A percentile compares a stretch with the other conserved stretches of the same genome.
phyloP scores from a whole-genome alignment of 2,113 vertebrate genomes.

The Tupaia chinensis region DNA sequence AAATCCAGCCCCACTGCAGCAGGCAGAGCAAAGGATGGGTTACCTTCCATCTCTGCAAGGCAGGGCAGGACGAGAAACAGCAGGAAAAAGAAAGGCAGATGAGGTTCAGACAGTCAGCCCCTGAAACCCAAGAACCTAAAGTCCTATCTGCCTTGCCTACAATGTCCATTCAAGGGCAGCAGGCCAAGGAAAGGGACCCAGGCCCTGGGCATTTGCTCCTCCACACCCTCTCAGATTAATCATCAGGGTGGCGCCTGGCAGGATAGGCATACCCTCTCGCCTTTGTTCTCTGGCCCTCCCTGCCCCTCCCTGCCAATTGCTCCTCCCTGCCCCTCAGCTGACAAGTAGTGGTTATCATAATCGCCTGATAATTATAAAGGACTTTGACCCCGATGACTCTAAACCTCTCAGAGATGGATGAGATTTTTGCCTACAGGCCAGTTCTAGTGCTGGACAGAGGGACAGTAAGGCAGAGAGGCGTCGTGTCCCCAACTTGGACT shows the following conservation, averaged over 20 bases:
- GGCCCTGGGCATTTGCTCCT: not conserved
- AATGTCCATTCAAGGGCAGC: fast-evolving
- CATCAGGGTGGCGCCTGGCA: not conserved
- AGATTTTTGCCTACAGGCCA: not conserved
- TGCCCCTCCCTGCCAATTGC: not conserved
- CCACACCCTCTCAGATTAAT: not conserved
- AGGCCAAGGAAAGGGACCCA: not conserved
- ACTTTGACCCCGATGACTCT: conserved; percentile 36
- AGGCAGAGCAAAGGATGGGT: not conserved
- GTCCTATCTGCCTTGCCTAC: not conserved
- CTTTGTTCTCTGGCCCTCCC: not conserved
- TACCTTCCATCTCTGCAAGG: not conserved
- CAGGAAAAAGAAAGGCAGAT: not conserved
- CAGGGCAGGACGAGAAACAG: not conserved
- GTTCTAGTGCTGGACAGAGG: not conserved
- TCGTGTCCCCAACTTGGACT: too few relatives aligned
- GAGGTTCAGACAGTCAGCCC: not conserved
- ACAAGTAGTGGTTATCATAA: not conserved
- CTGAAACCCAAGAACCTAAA: not conserved
- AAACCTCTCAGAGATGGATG: not conserved
- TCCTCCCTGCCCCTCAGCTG: not conserved
- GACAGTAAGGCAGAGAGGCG: not conserved
- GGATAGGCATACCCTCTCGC: not conserved
- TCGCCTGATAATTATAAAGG: not conserved
- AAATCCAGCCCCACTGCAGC: fast-evolving